A percentile compares a stretch with the other conserved stretches of the same genome.
Evolutionary conservation across 2,797 vertebrate genomes (phyloP).

Genomic region (Sebastes taczanowskii): DNA sequence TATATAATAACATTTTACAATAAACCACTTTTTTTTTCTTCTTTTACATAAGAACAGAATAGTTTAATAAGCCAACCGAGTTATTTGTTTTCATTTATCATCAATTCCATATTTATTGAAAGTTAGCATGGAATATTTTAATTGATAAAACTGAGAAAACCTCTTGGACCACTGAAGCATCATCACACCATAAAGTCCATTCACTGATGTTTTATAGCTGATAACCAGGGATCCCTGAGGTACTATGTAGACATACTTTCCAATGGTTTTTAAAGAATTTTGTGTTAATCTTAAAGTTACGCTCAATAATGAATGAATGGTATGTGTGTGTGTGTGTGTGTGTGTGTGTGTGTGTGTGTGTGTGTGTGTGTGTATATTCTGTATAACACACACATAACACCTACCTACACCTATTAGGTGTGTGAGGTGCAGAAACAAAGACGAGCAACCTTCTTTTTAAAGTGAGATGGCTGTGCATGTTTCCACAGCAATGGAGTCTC

Average conservation of each 20-base stretch:
- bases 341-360: background rate
- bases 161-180: background rate
- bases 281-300: background rate
- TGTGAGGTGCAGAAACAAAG: background rate
- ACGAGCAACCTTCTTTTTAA: background rate
- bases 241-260: background rate
- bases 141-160: background rate
- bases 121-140: background rate
- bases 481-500: background rate
- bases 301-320: background rate
- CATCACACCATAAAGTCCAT: background rate
- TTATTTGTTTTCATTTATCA: constrained; percentile 1
- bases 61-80: background rate
- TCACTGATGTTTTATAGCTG: background rate
- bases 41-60: background rate
- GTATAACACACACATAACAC: background rate
- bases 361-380: background rate
- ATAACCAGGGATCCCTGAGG: background rate
- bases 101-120: constrained; percentile 2
- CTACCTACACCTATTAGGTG: too few species aligned
- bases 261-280: background rate
- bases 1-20: background rate
- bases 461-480: background rate
- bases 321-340: background rate
- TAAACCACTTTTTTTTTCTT: background rate